A percentile compares a stretch with the other conserved stretches of the same genome.
Evolutionary conservation across 1,140 invertebrate species (phyloP).

Genomic region (Heliothis virescens): DNA sequence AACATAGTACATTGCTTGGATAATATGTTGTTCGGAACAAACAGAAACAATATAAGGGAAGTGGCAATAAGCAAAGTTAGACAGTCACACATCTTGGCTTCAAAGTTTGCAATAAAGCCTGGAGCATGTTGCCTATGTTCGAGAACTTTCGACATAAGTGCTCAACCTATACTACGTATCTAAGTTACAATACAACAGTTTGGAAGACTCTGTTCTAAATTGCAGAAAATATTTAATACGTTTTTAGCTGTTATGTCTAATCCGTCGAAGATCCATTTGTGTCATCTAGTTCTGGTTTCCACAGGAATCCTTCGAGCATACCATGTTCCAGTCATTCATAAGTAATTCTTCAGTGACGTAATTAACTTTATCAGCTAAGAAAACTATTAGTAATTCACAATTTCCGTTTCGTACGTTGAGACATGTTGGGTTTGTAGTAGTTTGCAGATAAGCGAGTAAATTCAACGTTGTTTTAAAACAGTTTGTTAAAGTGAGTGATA

Average conservation of each 20-base stretch:
- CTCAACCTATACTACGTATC: too few species aligned
- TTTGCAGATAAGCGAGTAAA: slow-evolving; percentile 20
- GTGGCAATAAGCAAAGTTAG: slow-evolving; percentile 4
- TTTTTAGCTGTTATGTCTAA: too few species aligned
- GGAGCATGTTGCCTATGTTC: background rate
- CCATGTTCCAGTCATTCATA: background rate
- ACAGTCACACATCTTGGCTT: slow-evolving; percentile 3
- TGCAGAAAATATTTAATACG: too few species aligned
- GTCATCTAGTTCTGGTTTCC: too few species aligned
- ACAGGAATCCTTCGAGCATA: too few species aligned
- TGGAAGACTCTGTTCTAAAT: too few species aligned
- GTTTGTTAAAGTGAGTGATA: slow-evolving; percentile 7
- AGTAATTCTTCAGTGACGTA: background rate
- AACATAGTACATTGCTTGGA: background rate
- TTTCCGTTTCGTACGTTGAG: background rate
- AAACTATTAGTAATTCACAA: slow-evolving; percentile 9
- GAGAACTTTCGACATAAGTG: background rate
- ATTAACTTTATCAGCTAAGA: background rate
- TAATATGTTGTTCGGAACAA: background rate
- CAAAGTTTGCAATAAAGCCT: slow-evolving; percentile 13
- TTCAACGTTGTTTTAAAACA: slow-evolving; percentile 18
- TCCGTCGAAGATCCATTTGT: too few species aligned
- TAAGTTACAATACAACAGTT: too few species aligned
- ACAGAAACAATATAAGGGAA: slow-evolving; percentile 1
- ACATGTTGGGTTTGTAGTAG: background rate